Percentiles rank a stretch among this genome's conserved stretches.
These are phyloP conservation scores for Myiagra hebetior DNA, from an alignment of 2,113 vertebrate genomes.

Conservation along the genomic window DNA sequence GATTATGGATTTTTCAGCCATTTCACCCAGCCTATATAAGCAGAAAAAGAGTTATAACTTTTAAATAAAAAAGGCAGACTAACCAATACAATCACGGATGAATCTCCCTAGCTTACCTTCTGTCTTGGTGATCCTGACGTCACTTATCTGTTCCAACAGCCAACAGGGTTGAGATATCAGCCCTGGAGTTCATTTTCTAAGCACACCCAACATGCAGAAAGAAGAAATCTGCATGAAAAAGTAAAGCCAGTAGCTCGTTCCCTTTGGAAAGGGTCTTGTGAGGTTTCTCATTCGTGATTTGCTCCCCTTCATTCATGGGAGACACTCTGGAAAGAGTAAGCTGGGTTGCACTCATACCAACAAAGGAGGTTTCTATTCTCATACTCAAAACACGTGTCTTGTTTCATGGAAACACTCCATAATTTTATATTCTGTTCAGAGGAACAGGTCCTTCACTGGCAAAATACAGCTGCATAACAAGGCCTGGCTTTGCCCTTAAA, in stretches of 20 bases:
- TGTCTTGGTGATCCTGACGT: background rate
- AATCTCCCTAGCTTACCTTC: background rate
- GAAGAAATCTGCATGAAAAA: background rate
- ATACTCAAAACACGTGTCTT: background rate
- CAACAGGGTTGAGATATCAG: background rate
- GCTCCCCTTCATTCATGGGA: accelerated
- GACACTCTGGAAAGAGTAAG: background rate
- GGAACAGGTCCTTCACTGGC: background rate
- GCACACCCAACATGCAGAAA: background rate
- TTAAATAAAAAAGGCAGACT: background rate
- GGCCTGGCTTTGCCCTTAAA: background rate
- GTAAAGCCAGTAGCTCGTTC: background rate
- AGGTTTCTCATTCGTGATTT: background rate
- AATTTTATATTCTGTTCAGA: background rate
- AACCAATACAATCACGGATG: background rate
- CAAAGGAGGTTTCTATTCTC: background rate
- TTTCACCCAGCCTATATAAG: background rate
- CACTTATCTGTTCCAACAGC: background rate
- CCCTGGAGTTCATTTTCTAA: background rate
- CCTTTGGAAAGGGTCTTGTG: background rate
- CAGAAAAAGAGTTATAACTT: background rate
- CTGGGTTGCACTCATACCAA: background rate
- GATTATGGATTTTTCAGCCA: background rate
- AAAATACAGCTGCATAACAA: background rate
- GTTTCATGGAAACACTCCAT: background rate